Percentiles rank a stretch among this genome's conserved stretches.
These are phyloP conservation scores for Theonella swinhoei DNA, from an alignment of 37 sponge, comb jelly and placozoan species.

Conservation along the genomic window DNA sequence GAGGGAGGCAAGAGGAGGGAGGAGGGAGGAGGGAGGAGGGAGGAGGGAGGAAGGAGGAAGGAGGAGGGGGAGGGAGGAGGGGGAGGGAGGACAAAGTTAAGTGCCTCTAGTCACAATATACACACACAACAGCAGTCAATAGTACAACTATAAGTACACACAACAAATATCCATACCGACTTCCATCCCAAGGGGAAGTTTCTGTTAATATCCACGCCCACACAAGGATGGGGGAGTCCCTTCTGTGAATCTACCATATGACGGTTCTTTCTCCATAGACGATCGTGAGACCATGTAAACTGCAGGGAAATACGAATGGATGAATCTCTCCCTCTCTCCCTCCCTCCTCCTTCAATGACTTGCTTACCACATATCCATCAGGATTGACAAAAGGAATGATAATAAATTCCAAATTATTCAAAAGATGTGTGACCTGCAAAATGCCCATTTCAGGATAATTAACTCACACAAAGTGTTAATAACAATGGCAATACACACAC, in stretches of 20 bases:
- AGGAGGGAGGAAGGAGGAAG: too few relatives aligned
- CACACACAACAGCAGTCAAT: not conserved
- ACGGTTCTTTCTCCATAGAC: conserved; percentile 76
- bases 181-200: conserved; percentile 42
- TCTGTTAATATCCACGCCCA: conserved; percentile 73
- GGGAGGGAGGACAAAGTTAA: not conserved
- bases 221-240: not conserved
- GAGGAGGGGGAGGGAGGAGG: not conserved
- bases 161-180: conserved; percentile 5
- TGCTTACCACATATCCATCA: conserved; percentile 79
- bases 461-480: not conserved
- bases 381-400: conserved; percentile 84
- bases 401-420: conserved; percentile 59
- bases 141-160: too few relatives aligned
- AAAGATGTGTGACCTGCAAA: conserved; percentile 19
- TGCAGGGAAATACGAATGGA: conserved; percentile 3
- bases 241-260: not conserved
- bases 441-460: too few relatives aligned
- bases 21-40: too few relatives aligned
- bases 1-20: too few relatives aligned
- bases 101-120: not conserved
- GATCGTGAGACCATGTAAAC: conserved; percentile 42
- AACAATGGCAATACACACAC: not conserved
- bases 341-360: too few relatives aligned
- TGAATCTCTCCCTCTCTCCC: too few relatives aligned